These are phyloP conservation scores for Sinopyrophorus schimmeli DNA, from an alignment of 2,888 invertebrate genomes.

Conservation along the genomic window DNA sequence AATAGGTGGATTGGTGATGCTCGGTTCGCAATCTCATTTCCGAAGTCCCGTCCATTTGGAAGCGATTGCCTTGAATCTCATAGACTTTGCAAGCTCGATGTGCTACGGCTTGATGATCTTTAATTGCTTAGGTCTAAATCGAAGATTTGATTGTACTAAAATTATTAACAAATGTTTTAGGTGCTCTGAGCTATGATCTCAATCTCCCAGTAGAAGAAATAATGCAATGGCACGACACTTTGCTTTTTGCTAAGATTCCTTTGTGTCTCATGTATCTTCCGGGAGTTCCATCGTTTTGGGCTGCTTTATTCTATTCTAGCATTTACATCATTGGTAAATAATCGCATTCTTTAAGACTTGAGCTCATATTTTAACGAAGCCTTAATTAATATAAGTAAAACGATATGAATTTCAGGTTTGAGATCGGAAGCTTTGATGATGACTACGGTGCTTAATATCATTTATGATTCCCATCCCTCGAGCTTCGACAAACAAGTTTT, in stretches of 20 bases:
- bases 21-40: constrained; percentile 14
- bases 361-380: too few relatives aligned
- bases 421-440: constrained; percentile 15
- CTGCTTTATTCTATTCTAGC: constrained; percentile 10
- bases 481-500: background rate
- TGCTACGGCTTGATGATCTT: constrained; percentile 6
- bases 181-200: constrained; percentile 7
- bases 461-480: constrained; percentile 7
- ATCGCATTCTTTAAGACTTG: too few relatives aligned
- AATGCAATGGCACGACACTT: background rate
- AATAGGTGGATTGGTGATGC: constrained; percentile 7
- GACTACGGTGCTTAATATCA: constrained; percentile 2
- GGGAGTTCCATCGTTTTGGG: constrained; percentile 10
- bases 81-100: constrained; percentile 9
- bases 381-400: too few relatives aligned
- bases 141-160: background rate
- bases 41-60: constrained; percentile 8
- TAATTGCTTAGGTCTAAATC: constrained; percentile 9
- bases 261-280: constrained; percentile 7
- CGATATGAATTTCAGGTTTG: too few relatives aligned
- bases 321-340: constrained; percentile 11
- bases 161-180: too few relatives aligned
- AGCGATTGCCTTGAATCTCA: constrained; percentile 4
- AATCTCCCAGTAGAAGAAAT: constrained; percentile 12
- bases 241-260: constrained; percentile 14